Evolutionary conservation across 64 coral and sea anemone genomes (phyloP), one percentile per base, ranked within the genome.

Genomic region (Astreopora myriophthalma): DNA sequence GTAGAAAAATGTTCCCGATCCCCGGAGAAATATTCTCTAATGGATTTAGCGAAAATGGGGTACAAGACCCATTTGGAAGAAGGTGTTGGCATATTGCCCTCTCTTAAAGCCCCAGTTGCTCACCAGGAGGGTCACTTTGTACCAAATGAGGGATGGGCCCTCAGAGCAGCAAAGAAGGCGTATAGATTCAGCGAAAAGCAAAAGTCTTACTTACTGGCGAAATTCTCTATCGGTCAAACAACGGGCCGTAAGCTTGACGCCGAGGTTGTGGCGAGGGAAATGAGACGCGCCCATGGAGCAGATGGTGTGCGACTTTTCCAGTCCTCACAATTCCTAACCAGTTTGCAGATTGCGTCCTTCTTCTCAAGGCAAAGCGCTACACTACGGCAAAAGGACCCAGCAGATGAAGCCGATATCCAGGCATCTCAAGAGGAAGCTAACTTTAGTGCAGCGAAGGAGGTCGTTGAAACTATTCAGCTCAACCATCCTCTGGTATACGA

Each of bases 61-160:
- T 90, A 91, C 88, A 82, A 81, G 75, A 68, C 75, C 20, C 51
- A 82, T 76, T 80, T 91, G 48, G 88, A 91, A 52, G 88, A 91
- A 70, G 88, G 88, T 32, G 88, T 82, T 81, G 88, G 88, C 34
- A 60, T 68, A 37, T 51, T 74, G 71, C 39, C 85, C 48, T 69
- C 83, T 68, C 62, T 86, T 76, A 27, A 89, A 89, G 71, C 71
- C 71, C 70, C 71, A 55, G 31, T 62, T 23, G n/a, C 48, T 29
- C 67, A 88, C 29, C 69, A 73, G 52, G 44, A 73, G 28, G 68
- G 48, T 74, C 86, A n/a, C 49, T 40, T 74, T 88, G 39, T 37
- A 17, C 28, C 69, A 73, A 73, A 88, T 73, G 71, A 76, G 55
- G 88, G 73, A 19, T 90, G 74, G 76, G 89, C 89, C 29, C 89